A percentile compares a stretch with the other conserved stretches of the same genome.
phyloP scores from a whole-genome alignment of 2,888 invertebrate genomes.

The Cataglyphis altisquamis region DNA sequence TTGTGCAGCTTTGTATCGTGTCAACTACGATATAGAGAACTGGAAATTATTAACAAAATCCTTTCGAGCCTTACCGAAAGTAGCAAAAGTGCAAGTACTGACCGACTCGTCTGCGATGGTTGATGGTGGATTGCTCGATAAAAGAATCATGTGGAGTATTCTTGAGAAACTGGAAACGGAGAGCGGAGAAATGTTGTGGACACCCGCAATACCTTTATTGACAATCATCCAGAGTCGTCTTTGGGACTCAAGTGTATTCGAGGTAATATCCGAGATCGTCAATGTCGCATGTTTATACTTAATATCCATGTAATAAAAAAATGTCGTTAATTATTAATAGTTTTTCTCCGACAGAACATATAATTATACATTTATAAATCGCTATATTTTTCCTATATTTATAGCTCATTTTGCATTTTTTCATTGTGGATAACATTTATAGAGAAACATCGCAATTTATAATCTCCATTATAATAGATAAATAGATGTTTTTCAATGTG shows the following conservation, averaged over 20 bases:
- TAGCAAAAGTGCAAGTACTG: slow-evolving; percentile 90
- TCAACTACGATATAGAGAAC: slow-evolving; percentile 89
- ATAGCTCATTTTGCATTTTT: background rate
- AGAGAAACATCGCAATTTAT: too few relatives aligned
- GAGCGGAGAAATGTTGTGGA: slow-evolving; percentile 89
- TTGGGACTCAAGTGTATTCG: slow-evolving; percentile 41
- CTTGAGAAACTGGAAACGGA: slow-evolving; percentile 87
- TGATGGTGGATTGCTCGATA: slow-evolving; percentile 87
- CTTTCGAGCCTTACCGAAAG: slow-evolving; percentile 87
- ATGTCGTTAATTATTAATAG: background rate
- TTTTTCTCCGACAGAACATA: background rate
- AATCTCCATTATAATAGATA: too few relatives aligned
- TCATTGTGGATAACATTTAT: too few relatives aligned
- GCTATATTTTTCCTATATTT: background rate
- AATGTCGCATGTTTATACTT: background rate
- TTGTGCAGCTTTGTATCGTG: slow-evolving; percentile 89
- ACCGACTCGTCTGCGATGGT: slow-evolving; percentile 90
- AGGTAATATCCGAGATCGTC: slow-evolving; percentile 41
- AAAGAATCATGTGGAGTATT: slow-evolving; percentile 88
- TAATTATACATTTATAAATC: background rate
- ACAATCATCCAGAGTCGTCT: slow-evolving; percentile 86
- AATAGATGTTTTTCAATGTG: background rate
- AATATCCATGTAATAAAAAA: background rate
- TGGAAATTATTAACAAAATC: slow-evolving; percentile 88
- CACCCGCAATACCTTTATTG: slow-evolving; percentile 86